Evolutionary conservation across 2,113 vertebrate species (phyloP), one percentile per base, ranked within the genome.

Genomic region (Catharus bicknelli): DNA sequence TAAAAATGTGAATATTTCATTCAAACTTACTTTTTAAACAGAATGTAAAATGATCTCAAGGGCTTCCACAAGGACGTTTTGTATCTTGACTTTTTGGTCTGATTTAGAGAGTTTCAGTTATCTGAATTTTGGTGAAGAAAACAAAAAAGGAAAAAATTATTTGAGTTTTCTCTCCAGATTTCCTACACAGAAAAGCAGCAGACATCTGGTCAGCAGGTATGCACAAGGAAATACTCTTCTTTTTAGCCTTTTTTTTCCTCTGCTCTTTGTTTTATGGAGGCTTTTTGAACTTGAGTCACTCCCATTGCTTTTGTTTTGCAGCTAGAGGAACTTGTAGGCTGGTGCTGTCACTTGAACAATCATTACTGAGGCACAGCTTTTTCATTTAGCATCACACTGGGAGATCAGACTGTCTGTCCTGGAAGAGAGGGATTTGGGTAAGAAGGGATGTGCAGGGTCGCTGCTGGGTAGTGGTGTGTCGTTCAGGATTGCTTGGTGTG

Each of bases 371-470:
- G 38, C 59, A 36, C 10, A 13, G 21, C 38, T 13, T 3, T 58
- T 10, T 20, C 7, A 0, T 14, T 68, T 21, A 3, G 47, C 32
- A 20, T 77, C 42, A 3, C 0, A 0, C 38, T 59, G 58, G 8
- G n/a, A 61, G 29, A 45, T 23, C 25, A 16, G 32, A 5, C 9
- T 51, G 26, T 15, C 23, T 32, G 40, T 25, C 59, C 45, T 8
- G 2, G 54, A 76, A 62, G 32, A 85, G 70, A 19, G 23, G 38
- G 18, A 2, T 48, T 76, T 59, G 75, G n/a, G 34, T 54, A 16
- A 57, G 62, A 54, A 61, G 21, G n/a, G n/a, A 2, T 47, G 42
- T 0, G 1, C 22, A 2, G 23, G 22, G 9, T n/a, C 1, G 0
- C 2, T 68, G 23, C 53, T 82, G 53, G 29, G 22, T 38, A 9